Percentiles rank a stretch among this genome's conserved stretches.
Conservation (phyloP, 2,113 vertebrate species). For the Hippocampus barbouri region DNA sequence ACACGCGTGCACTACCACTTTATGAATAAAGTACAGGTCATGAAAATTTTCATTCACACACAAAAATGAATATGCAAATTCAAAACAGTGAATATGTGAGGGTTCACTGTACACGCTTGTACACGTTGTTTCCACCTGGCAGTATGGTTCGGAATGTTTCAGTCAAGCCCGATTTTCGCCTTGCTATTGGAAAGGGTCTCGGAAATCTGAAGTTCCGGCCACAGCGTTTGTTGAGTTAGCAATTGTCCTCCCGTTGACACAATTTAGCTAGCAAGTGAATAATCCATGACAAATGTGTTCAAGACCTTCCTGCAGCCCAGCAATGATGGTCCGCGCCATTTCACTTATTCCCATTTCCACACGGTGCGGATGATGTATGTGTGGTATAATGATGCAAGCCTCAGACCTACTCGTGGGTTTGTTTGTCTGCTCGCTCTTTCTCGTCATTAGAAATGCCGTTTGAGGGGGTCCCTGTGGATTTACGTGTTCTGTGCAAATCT, state of each 20-base stretch:
- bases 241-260: conserved; percentile 18
- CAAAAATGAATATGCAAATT: no score
- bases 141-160: neutral
- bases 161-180: neutral
- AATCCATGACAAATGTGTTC: conserved; percentile 44
- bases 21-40: no score
- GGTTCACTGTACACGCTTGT: no score
- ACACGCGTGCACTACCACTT: no score
- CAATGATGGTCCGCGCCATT: conserved; percentile 27
- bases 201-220: neutral
- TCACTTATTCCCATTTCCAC: conserved; percentile 60
- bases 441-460: conserved; percentile 86
- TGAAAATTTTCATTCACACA: no score
- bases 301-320: conserved; percentile 17
- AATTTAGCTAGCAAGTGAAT: conserved; percentile 20
- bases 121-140: no score
- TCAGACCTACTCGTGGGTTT: conserved; percentile 81
- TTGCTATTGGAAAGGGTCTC: neutral
- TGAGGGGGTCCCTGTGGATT: conserved; percentile 81
- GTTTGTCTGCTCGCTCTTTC: conserved; percentile 83
- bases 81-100: no score
- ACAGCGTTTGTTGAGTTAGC: neutral
- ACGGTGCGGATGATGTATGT: conserved; percentile 76
- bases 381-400: conserved; percentile 82
- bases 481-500: conserved; percentile 77